Percentiles rank a stretch among this genome's conserved stretches.
Conservation (phyloP, 2,888 invertebrate species). For the Lydus trimaculatus region DNA sequence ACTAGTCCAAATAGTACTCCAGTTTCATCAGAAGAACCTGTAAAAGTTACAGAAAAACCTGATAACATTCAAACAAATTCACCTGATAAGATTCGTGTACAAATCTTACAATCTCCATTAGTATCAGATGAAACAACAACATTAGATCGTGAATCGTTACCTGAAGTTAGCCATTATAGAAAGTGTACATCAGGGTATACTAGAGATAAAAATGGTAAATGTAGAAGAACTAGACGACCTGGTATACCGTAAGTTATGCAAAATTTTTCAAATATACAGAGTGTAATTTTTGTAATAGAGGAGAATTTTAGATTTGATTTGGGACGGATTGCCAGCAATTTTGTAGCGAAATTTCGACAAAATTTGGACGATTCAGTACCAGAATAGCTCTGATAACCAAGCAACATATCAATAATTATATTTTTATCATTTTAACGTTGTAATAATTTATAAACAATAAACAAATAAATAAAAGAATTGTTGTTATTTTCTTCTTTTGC, state of each 20-base stretch:
- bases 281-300: slow-evolving; percentile 17
- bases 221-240: slow-evolving; percentile 54
- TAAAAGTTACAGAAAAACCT: slow-evolving; percentile 19
- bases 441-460: no score
- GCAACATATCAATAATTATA: neutral
- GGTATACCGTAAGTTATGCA: slow-evolving; percentile 43
- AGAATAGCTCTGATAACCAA: neutral
- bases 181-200: slow-evolving; percentile 53
- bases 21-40: slow-evolving; percentile 20
- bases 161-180: slow-evolving; percentile 46
- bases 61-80: slow-evolving; percentile 22
- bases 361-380: neutral
- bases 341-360: slow-evolving; percentile 49
- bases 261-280: slow-evolving; percentile 9
- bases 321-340: slow-evolving; percentile 50
- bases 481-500: no score
- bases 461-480: no score
- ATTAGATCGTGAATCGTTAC: slow-evolving; percentile 32
- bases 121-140: neutral
- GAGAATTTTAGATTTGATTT: slow-evolving; percentile 50
- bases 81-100: slow-evolving; percentile 50
- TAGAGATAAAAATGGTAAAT: slow-evolving; percentile 57
- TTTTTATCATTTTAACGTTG: neutral
- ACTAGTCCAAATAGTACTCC: slow-evolving; percentile 20
- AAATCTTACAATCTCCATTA: slow-evolving; percentile 31